phyloP scores from a whole-genome alignment of 2,888 invertebrate genomes.

The Cecidostiba fungosa region DNA sequence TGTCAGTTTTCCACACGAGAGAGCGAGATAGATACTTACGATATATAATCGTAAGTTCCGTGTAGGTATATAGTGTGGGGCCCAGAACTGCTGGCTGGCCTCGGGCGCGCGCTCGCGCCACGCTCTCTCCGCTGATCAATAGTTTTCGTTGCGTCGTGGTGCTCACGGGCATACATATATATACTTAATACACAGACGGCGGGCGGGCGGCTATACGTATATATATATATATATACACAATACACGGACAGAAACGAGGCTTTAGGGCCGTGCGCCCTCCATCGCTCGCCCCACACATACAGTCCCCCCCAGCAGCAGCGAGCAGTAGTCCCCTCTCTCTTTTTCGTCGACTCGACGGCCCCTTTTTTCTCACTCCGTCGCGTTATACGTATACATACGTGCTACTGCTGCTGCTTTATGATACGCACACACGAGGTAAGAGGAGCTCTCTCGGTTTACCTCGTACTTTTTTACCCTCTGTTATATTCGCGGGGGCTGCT shows the following conservation, averaged over 20 bases:
- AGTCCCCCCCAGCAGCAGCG: background rate
- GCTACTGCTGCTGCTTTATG: slow-evolving; percentile 10
- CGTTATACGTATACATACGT: background rate
- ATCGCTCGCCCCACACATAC: slow-evolving; percentile 26
- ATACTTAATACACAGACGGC: slow-evolving; percentile 3
- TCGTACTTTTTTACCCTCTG: slow-evolving; percentile 42
- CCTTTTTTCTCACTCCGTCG: slow-evolving; percentile 44
- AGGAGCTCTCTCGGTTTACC: slow-evolving; percentile 35
- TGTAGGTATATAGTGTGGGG: no score
- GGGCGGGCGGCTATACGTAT: background rate
- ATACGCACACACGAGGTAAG: slow-evolving; percentile 39
- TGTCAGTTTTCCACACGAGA: slow-evolving; percentile 53
- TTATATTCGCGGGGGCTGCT: background rate
- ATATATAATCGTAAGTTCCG: background rate
- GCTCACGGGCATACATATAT: background rate
- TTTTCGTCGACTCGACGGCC: slow-evolving; percentile 45
- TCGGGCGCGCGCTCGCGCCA: slow-evolving; percentile 41
- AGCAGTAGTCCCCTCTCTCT: slow-evolving; percentile 8
- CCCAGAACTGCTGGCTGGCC: slow-evolving; percentile 46
- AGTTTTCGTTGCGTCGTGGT: slow-evolving; percentile 61
- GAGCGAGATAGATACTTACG: background rate
- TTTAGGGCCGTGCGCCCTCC: slow-evolving; percentile 63
- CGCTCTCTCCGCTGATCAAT: slow-evolving; percentile 61
- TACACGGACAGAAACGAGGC: slow-evolving; percentile 47
- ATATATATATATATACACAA: background rate